These are phyloP conservation scores for Romanogobio albipinnatus DNA, from an alignment of 2,113 vertebrate genomes.

Conservation along the genomic window DNA sequence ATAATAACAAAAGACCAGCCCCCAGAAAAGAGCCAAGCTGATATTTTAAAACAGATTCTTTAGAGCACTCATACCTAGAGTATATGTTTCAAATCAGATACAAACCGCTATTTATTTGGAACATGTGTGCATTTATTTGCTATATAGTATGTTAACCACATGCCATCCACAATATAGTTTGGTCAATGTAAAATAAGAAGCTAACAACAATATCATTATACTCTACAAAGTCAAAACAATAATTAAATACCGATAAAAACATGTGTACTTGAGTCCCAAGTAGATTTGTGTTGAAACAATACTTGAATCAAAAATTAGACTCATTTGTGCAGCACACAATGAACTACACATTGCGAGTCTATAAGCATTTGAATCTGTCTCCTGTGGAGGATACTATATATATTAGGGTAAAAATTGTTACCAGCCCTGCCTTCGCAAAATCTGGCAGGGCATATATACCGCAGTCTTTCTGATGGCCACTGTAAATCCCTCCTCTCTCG, in stretches of 20 bases:
- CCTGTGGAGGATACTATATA: not conserved
- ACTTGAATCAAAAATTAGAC: slow-evolving; percentile 3
- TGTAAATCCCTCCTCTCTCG: slow-evolving; percentile 51
- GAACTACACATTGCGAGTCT: not conserved
- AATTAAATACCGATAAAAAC: not conserved
- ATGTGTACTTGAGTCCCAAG: not conserved
- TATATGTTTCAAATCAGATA: slow-evolving; percentile 26
- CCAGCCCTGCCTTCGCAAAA: not conserved
- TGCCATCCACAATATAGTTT: not conserved
- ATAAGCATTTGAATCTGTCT: slow-evolving; percentile 1
- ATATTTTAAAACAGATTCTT: slow-evolving; percentile 32
- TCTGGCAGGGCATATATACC: slow-evolving; percentile 34
- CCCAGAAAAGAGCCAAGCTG: slow-evolving; percentile 18
- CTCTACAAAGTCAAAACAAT: slow-evolving; percentile 4
- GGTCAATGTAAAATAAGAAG: slow-evolving; percentile 10
- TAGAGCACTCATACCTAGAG: slow-evolving; percentile 12
- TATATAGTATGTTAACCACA: not conserved
- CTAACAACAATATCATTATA: slow-evolving; percentile 15
- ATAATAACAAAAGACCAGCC: slow-evolving; percentile 47
- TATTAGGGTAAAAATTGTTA: slow-evolving; percentile 16
- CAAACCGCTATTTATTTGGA: slow-evolving; percentile 24
- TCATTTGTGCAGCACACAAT: not conserved
- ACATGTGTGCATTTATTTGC: slow-evolving; percentile 15
- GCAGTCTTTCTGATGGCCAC: slow-evolving; percentile 37
- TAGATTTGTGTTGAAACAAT: slow-evolving; percentile 21